These are phyloP conservation scores for Microcebus griseorufus DNA, from an alignment of 2,113 vertebrate species.

Conservation along the genomic window DNA sequence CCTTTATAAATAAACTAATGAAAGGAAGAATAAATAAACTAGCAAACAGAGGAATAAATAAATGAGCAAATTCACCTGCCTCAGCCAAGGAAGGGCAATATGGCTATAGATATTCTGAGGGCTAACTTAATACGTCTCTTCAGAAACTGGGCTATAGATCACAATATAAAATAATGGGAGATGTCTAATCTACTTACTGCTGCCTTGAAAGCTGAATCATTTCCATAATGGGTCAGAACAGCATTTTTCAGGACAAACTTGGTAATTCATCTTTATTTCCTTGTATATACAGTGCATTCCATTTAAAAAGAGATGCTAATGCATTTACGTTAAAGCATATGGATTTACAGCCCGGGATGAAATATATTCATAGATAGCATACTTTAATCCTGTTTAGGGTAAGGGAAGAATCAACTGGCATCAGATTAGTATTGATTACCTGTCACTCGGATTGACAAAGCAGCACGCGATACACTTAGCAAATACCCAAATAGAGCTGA, in stretches of 20 bases:
- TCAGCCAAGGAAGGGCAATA: not conserved
- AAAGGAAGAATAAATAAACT: not conserved
- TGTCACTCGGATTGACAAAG: constrained; percentile 82
- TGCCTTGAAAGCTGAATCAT: constrained; percentile 35
- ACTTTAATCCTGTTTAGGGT: constrained; percentile 82
- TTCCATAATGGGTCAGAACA: constrained; percentile 58
- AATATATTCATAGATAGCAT: constrained; percentile 78
- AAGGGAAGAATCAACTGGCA: constrained; percentile 76
- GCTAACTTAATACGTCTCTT: not conserved
- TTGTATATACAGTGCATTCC: constrained; percentile 72
- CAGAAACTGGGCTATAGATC: not conserved
- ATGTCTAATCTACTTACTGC: not conserved
- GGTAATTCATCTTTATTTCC: constrained; percentile 77
- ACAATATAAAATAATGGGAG: constrained; percentile 14
- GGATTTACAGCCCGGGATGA: constrained; percentile 73
- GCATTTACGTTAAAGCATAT: constrained; percentile 79
- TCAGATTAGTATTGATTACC: constrained; percentile 86
- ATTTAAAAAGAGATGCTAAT: constrained; percentile 69
- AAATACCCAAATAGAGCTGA: constrained; percentile 76
- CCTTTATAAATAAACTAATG: not conserved
- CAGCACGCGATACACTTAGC: constrained; percentile 74
- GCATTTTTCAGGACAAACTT: constrained; percentile 54
- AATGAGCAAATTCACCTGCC: not conserved
- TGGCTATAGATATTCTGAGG: not conserved
- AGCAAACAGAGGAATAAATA: not conserved